Evolutionary conservation across 2,888 invertebrate genomes (phyloP).

Genomic region (Elysia crispata): DNA sequence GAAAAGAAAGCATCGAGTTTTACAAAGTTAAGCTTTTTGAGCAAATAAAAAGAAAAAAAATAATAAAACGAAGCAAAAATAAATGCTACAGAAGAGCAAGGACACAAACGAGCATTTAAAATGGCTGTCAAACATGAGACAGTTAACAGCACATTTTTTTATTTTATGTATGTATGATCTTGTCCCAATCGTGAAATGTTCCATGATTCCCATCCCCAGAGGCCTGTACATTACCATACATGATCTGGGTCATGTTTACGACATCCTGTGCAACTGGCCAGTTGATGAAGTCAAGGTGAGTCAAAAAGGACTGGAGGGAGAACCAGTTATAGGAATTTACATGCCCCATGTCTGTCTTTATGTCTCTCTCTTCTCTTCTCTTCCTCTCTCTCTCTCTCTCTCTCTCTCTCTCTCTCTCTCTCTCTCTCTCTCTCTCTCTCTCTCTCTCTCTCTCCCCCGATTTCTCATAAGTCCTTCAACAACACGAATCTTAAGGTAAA

Average conservation of each 20-base stretch:
- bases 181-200: not conserved
- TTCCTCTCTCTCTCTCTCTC: conserved; percentile 10
- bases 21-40: too few relatives aligned
- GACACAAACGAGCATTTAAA: too few relatives aligned
- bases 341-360: not conserved
- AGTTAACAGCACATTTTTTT: not conserved
- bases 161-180: not conserved
- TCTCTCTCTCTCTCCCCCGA: conserved; percentile 2
- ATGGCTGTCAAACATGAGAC: too few relatives aligned
- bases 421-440: not conserved
- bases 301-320: too few relatives aligned
- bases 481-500: too few relatives aligned
- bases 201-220: conserved; percentile 72
- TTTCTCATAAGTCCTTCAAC: not conserved
- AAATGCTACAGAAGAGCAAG: too few relatives aligned
- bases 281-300: conserved; percentile 79
- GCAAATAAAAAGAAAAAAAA: too few relatives aligned
- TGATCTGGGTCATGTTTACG: conserved; percentile 95
- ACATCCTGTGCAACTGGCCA: conserved; percentile 94
- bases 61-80: too few relatives aligned
- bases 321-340: too few relatives aligned
- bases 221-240: conserved; percentile 97
- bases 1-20: too few relatives aligned
- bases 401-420: conserved; percentile 11
- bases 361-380: conserved; percentile 1